Percentiles rank a stretch among this genome's conserved stretches.
These are phyloP conservation scores for Agrotis segetum DNA, from an alignment of 2,888 invertebrate species.

Conservation along the genomic window DNA sequence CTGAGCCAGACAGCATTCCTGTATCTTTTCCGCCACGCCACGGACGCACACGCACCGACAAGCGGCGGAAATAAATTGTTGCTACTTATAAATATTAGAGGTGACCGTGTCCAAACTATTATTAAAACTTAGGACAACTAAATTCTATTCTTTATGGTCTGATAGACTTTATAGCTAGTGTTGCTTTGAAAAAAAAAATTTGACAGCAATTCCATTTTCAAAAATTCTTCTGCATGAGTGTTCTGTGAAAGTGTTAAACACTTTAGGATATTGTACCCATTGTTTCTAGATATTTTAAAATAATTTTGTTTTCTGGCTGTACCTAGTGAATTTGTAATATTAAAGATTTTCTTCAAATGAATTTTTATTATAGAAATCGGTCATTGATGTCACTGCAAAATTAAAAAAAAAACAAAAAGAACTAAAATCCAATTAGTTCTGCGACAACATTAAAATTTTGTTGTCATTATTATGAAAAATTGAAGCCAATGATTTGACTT, in stretches of 20 bases:
- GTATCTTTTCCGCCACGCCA: conserved; percentile 50
- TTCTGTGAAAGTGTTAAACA: no score
- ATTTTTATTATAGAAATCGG: neutral
- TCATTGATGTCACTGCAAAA: neutral
- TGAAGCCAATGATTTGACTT: no score
- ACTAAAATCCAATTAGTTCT: neutral
- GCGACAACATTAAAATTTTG: no score
- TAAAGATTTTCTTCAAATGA: neutral
- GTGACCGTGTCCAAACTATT: neutral
- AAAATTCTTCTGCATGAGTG: no score
- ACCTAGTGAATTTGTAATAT: no score
- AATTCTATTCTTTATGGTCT: neutral
- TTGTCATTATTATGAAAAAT: no score
- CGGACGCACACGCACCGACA: conserved; percentile 13
- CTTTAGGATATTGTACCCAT: no score
- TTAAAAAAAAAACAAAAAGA: neutral
- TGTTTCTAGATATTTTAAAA: no score
- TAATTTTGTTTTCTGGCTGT: no score
- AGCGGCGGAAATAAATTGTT: conserved; percentile 41
- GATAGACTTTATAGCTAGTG: neutral
- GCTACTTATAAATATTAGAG: conserved; percentile 31
- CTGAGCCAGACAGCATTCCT: conserved; percentile 51
- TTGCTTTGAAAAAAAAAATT: no score
- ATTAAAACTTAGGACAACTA: neutral
- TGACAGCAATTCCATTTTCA: no score